Evolutionary conservation across 2,888 invertebrate species (phyloP).

Genomic region (Erebia ligea): DNA sequence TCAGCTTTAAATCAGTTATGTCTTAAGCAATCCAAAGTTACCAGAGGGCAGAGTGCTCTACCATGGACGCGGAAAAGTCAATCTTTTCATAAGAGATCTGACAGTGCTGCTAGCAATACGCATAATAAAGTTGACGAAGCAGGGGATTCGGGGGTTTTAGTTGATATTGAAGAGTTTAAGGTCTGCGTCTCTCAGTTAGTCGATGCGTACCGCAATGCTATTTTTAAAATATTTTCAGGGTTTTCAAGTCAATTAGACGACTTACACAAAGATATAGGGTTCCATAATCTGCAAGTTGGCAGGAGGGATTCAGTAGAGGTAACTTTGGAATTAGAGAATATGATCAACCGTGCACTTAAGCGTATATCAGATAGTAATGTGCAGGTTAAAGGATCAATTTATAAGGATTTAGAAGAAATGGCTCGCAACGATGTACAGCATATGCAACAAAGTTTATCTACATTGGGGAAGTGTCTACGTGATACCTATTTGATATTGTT

Average conservation of each 20-base stretch:
- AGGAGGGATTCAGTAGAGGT: constrained; percentile 2
- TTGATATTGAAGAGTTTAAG: constrained; percentile 49
- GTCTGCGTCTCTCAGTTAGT: constrained; percentile 53
- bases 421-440: constrained; percentile 46
- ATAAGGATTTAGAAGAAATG: constrained; percentile 31
- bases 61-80: constrained; percentile 45
- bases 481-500: constrained; percentile 61
- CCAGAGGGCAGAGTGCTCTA: constrained; percentile 46
- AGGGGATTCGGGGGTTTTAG: constrained; percentile 39
- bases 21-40: constrained; percentile 47
- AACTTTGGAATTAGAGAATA: constrained; percentile 18
- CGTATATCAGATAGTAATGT: constrained; percentile 23
- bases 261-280: constrained; percentile 48
- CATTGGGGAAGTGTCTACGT: constrained; percentile 60
- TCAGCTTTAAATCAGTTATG: constrained; percentile 61
- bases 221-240: constrained; percentile 52
- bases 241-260: constrained; percentile 54
- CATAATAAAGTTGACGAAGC: constrained; percentile 19
- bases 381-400: constrained; percentile 13
- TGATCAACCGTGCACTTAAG: constrained; percentile 22
- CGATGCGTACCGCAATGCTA: constrained; percentile 58
- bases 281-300: constrained; percentile 6
- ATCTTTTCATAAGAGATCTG: constrained; percentile 41
- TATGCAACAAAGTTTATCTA: constrained; percentile 59
- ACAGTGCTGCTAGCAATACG: constrained; percentile 40